Evolutionary conservation across 2,888 invertebrate genomes (phyloP).

Genomic region (Acleris cristana): DNA sequence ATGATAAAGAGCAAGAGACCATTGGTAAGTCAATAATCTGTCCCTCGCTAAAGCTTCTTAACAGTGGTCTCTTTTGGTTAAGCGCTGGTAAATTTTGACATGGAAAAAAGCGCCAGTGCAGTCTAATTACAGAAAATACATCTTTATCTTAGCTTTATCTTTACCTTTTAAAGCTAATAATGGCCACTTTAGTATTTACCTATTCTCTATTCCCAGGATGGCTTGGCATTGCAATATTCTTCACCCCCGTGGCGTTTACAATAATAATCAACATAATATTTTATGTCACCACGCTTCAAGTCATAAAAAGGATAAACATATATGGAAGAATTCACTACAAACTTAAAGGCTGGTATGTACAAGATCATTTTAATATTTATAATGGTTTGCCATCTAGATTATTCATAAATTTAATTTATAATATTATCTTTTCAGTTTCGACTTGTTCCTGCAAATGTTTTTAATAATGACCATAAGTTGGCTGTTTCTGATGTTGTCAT

Average conservation of each 20-base stretch:
- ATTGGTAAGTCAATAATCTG: slow-evolving; percentile 78
- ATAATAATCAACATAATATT: slow-evolving; percentile 91
- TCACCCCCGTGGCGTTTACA: slow-evolving; percentile 91
- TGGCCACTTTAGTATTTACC: neutral
- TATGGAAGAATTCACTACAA: slow-evolving; percentile 95
- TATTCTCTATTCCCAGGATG: slow-evolving; percentile 83
- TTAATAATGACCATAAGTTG: slow-evolving; percentile 90
- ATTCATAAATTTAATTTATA: slow-evolving; percentile 1
- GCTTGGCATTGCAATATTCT: slow-evolving; percentile 92
- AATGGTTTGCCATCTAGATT: neutral
- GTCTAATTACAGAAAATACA: no score
- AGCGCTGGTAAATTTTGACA: neutral
- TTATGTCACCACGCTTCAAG: slow-evolving; percentile 90
- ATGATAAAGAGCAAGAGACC: slow-evolving; percentile 87
- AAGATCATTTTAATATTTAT: neutral
- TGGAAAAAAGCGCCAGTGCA: neutral
- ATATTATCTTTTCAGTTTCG: slow-evolving; percentile 85
- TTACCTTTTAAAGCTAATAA: neutral
- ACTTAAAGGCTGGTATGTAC: slow-evolving; percentile 89
- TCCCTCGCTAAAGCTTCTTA: neutral
- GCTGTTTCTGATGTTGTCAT: slow-evolving; percentile 90
- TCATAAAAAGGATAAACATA: slow-evolving; percentile 91
- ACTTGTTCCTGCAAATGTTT: slow-evolving; percentile 90
- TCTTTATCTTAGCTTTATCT: no score
- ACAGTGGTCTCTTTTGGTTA: neutral